Evolutionary conservation across 2,113 vertebrate genomes (phyloP).

Genomic region (Pseudopipra pipra): DNA sequence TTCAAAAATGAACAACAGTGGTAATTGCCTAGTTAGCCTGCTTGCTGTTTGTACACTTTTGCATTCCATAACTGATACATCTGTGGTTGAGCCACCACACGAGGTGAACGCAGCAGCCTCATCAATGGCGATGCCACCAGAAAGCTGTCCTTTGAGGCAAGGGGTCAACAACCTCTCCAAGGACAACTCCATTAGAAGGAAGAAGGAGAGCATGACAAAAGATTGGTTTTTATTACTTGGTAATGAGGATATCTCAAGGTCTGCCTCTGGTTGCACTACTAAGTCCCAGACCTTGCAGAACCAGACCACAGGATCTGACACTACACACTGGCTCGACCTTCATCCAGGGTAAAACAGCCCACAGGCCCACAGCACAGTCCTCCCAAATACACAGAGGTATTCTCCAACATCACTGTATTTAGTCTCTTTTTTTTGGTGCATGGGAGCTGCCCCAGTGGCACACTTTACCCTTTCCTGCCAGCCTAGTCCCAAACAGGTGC

Average conservation of each 20-base stretch:
- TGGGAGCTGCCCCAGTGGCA: neutral
- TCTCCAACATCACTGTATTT: fast-evolving
- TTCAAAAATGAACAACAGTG: neutral
- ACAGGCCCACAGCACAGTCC: neutral
- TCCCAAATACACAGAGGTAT: neutral
- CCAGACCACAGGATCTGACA: fast-evolving
- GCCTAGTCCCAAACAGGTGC: neutral
- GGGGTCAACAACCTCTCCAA: neutral
- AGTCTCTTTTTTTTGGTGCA: neutral
- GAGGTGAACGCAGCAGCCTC: neutral
- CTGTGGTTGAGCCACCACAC: neutral
- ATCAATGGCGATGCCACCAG: fast-evolving
- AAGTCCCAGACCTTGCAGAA: neutral
- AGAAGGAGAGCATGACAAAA: neutral
- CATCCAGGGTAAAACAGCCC: neutral
- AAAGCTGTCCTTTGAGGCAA: neutral
- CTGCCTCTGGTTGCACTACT: neutral
- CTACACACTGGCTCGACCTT: fast-evolving
- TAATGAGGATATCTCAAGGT: neutral
- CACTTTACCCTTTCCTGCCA: neutral
- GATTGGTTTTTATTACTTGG: fast-evolving
- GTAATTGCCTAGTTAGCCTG: neutral
- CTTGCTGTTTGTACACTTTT: neutral
- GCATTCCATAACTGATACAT: neutral
- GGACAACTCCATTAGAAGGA: neutral